Evolutionary conservation across 2,113 vertebrate species (phyloP), one percentile per base, ranked within the genome.

Genomic region (Takifugu flavidus): DNA sequence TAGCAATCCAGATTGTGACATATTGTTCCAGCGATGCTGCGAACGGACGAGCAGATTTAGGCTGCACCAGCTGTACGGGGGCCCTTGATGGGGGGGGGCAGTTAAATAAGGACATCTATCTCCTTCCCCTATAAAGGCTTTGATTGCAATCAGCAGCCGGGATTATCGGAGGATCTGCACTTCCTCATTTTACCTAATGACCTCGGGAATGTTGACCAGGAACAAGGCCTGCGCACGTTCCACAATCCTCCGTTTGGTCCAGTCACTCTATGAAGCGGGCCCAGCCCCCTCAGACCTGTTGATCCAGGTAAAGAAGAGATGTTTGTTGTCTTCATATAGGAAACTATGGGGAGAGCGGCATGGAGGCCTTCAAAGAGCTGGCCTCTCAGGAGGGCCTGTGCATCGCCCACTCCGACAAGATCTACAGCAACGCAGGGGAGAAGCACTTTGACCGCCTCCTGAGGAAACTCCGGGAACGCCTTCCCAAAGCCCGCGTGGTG

Each of bases 301-400:
- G 28, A 59, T 28, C 54, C 27, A 43, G 58, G 12, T 5, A 20
- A 44, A 12, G 6, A 20, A 3, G n/a, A n/a, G 31, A 29, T 51
- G 2, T 12, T 53, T 12, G 20, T 52, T 13, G 54, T 67, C 31
- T 66, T 46, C 13, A 2, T 65, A 39, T 78, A 98, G 97, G 96
- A 67, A 99, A 98, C 87, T 99, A 98, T 27, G 97, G 97, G 3
- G 97, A 99, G 87, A 99, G 97, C 13, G 97, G 96, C 67, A 99
- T 99, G 96, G 97, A 99, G 65, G 95, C 96, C n/a, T 99, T 99
- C 87, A 98, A 97, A 87, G 97, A 99, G 82, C 67, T 99, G 84
- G 97, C 95, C 56, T 92, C 97, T 56, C 95, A 92, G 82, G 97
- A 98, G 70, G 95, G 96, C 27, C 89, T 99, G 42, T 99, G 97